A percentile compares a stretch with the other conserved stretches of the same genome.
These are phyloP conservation scores for Ataeniobius toweri DNA, from an alignment of 2,797 vertebrate genomes.

Conservation along the genomic window DNA sequence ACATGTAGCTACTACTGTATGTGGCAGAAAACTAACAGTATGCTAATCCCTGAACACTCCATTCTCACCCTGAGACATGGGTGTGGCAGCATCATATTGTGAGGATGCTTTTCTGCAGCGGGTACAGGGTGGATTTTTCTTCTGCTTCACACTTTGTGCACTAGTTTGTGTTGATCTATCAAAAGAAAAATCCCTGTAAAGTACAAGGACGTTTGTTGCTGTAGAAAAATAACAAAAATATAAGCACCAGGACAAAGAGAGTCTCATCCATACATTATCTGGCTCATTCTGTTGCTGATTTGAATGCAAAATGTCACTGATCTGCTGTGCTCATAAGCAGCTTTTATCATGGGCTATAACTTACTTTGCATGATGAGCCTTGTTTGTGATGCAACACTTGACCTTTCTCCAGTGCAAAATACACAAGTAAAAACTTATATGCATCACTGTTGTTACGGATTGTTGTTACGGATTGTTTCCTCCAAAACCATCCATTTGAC, in stretches of 20 bases:
- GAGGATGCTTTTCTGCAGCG: neutral
- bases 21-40: too few relatives aligned
- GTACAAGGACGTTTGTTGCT: neutral
- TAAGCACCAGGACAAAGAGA: neutral
- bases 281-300: conserved; percentile 9
- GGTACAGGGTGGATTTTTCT: neutral
- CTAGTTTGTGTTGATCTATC: neutral
- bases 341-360: neutral
- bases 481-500: conserved; percentile 23
- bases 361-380: neutral
- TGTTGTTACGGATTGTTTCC: neutral
- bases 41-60: too few relatives aligned
- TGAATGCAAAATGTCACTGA: neutral
- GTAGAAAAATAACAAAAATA: neutral
- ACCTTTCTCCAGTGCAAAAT: neutral
- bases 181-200: neutral
- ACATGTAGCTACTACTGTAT: too few relatives aligned
- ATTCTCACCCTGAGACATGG: neutral
- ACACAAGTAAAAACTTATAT: neutral
- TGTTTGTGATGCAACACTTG: conserved; percentile 1
- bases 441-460: neutral
- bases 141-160: neutral
- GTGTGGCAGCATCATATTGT: neutral
- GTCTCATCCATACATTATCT: neutral
- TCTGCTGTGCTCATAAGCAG: neutral